Conservation (phyloP, 2,888 invertebrate genomes). For the Ichneumon xanthorius region DNA sequence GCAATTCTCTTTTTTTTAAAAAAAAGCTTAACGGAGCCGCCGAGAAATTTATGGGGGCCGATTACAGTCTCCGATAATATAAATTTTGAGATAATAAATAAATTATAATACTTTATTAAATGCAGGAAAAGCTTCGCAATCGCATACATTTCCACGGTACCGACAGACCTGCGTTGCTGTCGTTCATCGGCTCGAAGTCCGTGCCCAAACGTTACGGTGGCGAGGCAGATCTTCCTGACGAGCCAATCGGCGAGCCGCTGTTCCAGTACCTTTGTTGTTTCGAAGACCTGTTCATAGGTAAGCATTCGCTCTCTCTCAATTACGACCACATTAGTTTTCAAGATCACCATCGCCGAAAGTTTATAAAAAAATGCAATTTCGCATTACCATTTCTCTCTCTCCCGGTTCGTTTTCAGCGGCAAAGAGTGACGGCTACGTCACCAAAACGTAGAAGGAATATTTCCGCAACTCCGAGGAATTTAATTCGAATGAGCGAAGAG, state of each 20-base stretch:
- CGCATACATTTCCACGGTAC: constrained; percentile 92
- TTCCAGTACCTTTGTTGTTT: constrained; percentile 89
- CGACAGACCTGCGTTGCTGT: constrained; percentile 87
- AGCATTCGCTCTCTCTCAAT: constrained; percentile 3
- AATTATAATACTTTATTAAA: neutral
- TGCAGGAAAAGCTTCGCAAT: constrained; percentile 91
- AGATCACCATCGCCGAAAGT: neutral
- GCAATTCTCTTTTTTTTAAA: too few relatives aligned
- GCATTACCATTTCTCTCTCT: constrained; percentile 1
- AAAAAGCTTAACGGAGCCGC: too few relatives aligned
- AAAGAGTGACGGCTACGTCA: constrained; percentile 65
- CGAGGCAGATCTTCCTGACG: constrained; percentile 87
- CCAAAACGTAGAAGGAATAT: constrained; percentile 53
- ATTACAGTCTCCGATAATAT: neutral
- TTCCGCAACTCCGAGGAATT: neutral
- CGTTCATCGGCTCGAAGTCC: constrained; percentile 87
- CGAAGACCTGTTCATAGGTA: constrained; percentile 89
- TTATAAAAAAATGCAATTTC: neutral
- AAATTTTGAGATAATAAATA: neutral
- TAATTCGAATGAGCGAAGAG: neutral
- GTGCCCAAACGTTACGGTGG: constrained; percentile 90
- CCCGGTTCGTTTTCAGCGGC: constrained; percentile 64
- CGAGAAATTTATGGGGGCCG: neutral
- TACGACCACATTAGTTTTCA: neutral
- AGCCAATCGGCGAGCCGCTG: constrained; percentile 87